Conservation (phyloP, 1,140 invertebrate genomes). For the Conus betulinus region DNA sequence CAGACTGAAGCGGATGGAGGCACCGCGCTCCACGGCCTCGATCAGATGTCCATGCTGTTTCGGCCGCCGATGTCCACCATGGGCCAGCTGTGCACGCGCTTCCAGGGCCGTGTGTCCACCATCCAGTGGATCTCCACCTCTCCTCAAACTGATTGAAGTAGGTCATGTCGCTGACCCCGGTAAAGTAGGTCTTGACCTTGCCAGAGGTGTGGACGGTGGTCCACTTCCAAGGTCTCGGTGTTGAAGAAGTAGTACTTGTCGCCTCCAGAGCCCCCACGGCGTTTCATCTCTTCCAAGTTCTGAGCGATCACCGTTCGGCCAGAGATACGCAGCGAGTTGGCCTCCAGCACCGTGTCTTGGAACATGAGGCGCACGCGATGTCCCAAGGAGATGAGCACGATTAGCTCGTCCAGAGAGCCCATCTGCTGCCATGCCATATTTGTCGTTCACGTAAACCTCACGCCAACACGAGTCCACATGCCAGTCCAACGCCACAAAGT, state of each 20-base stretch:
- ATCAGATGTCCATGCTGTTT: not conserved
- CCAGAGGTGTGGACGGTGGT: constrained; percentile 40
- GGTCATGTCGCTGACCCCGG: not conserved
- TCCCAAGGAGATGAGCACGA: constrained; percentile 35
- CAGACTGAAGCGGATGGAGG: constrained; percentile 41
- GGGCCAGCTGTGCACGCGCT: constrained; percentile 32
- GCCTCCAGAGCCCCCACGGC: constrained; percentile 21
- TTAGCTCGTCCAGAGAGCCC: constrained; percentile 42
- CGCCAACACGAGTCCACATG: constrained; percentile 43
- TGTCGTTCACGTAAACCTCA: constrained; percentile 40
- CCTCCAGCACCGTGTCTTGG: constrained; percentile 39
- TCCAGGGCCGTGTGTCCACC: constrained; percentile 48
- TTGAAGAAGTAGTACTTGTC: constrained; percentile 43
- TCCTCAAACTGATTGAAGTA: not conserved
- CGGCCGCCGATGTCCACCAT: not conserved
- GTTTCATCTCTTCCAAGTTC: constrained; percentile 42
- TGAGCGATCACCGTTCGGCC: constrained; percentile 37
- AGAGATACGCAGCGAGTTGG: constrained; percentile 34
- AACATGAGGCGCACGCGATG: constrained; percentile 34
- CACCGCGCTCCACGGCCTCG: constrained; percentile 23
- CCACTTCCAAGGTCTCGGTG: constrained; percentile 36
- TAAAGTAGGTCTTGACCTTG: constrained; percentile 22
- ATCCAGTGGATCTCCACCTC: constrained; percentile 34
- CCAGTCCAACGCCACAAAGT: constrained; percentile 46
- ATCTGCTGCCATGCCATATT: not conserved